Evolutionary conservation across 1,140 invertebrate species (phyloP).

Genomic region (Nomia melanderi): DNA sequence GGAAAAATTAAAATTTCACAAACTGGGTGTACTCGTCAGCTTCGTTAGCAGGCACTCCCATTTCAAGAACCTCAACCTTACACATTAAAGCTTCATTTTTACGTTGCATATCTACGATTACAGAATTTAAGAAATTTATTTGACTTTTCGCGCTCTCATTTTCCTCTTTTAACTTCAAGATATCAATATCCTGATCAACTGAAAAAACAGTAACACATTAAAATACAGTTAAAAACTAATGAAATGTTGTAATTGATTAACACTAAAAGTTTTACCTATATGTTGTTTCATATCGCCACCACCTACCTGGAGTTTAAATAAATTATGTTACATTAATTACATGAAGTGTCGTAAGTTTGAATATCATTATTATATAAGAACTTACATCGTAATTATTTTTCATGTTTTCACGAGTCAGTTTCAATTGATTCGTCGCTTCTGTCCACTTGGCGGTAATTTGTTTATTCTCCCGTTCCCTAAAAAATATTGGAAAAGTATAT

Average conservation of each 20-base stretch:
- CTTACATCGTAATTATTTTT: slow-evolving; percentile 74
- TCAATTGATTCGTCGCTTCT: slow-evolving; percentile 68
- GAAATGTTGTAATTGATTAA: background rate
- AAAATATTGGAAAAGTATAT: background rate
- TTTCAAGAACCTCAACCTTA: slow-evolving; percentile 90
- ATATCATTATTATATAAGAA: slow-evolving; percentile 6
- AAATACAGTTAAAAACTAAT: background rate
- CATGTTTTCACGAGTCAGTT: slow-evolving; percentile 71
- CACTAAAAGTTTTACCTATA: slow-evolving; percentile 44
- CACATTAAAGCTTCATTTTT: slow-evolving; percentile 93
- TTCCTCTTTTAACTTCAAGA: slow-evolving; percentile 82
- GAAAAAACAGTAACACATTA: slow-evolving; percentile 11
- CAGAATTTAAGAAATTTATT: slow-evolving; percentile 96
- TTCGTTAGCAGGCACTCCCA: slow-evolving; percentile 83
- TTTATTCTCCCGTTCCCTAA: slow-evolving; percentile 75
- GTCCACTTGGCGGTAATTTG: slow-evolving; percentile 69
- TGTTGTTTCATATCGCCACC: slow-evolving; percentile 57
- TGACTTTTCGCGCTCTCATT: slow-evolving; percentile 86
- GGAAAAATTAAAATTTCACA: slow-evolving; percentile 41
- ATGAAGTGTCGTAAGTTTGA: too few species aligned
- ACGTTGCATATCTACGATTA: slow-evolving; percentile 96
- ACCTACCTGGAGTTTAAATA: slow-evolving; percentile 30
- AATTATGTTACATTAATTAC: background rate
- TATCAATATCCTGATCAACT: slow-evolving; percentile 47
- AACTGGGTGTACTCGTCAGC: slow-evolving; percentile 84